Percentiles rank a stretch among this genome's conserved stretches.
phyloP scores from a whole-genome alignment of 1,140 invertebrate genomes.

The Streblospio benedicti region DNA sequence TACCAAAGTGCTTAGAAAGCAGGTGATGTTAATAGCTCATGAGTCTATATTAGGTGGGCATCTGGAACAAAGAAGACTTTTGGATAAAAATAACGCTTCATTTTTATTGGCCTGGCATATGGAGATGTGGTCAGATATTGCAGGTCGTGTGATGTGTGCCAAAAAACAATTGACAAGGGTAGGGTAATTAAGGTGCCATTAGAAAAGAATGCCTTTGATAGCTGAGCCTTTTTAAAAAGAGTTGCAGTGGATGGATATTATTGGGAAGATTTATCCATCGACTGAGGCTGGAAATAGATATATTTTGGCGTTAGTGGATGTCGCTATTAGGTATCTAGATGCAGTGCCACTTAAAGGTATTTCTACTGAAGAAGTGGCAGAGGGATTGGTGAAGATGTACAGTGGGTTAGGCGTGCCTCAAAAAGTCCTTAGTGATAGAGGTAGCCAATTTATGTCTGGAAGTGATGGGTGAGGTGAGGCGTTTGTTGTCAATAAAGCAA shows the following conservation, averaged over 20 bases:
- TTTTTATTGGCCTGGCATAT: slow-evolving; percentile 10
- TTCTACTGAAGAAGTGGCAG: too few species aligned
- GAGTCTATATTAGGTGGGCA: neutral
- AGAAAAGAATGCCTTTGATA: slow-evolving; percentile 7
- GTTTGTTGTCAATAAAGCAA: slow-evolving; percentile 10
- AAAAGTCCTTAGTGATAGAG: too few species aligned
- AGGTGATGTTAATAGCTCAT: neutral
- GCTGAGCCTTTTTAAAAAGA: slow-evolving; percentile 2
- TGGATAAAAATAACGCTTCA: neutral
- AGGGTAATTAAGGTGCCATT: slow-evolving; percentile 3
- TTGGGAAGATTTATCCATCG: too few species aligned
- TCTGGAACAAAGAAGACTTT: neutral
- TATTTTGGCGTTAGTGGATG: too few species aligned
- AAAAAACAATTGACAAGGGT: slow-evolving; percentile 10
- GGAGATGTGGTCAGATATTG: slow-evolving; percentile 5
- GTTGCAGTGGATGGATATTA: slow-evolving; percentile 8
- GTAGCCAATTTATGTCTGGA: slow-evolving; percentile 6
- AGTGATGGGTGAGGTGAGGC: neutral
- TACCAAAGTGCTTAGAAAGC: neutral
- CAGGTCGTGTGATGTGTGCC: slow-evolving; percentile 10
- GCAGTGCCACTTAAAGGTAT: too few species aligned
- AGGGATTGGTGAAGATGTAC: too few species aligned
- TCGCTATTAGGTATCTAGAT: too few species aligned
- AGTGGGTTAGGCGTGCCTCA: too few species aligned
- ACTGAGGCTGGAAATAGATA: too few species aligned